Percentiles rank a stretch among this genome's conserved stretches.
Evolutionary conservation across 1,140 invertebrate species (phyloP).

Genomic region (Danaus plexippus): DNA sequence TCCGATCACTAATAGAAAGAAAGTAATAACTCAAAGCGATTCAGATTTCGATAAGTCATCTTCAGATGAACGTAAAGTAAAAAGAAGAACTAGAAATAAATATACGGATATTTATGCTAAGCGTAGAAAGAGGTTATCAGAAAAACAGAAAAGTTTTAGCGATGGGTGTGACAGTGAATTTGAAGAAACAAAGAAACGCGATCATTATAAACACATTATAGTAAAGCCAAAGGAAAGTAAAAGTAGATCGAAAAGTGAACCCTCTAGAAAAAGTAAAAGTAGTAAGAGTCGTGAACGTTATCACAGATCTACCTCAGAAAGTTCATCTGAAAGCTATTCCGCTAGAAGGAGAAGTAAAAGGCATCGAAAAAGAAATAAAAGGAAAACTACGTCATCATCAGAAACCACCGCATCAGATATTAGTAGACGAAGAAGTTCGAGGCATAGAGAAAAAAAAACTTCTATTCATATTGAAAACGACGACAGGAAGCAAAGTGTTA

Average conservation of each 20-base stretch:
- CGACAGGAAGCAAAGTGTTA: constrained; percentile 59
- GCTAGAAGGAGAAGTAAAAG: constrained; percentile 52
- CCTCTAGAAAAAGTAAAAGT: constrained; percentile 44
- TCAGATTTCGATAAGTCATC: constrained; percentile 41
- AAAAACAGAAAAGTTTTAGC: constrained; percentile 67
- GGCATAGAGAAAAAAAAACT: constrained; percentile 61
- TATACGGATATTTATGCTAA: constrained; percentile 35
- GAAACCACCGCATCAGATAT: constrained; percentile 53
- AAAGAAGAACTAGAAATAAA: constrained; percentile 38
- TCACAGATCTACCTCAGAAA: constrained; percentile 50
- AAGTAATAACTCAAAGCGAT: constrained; percentile 34
- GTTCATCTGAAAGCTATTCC: constrained; percentile 48
- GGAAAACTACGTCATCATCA: constrained; percentile 41
- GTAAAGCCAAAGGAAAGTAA: constrained; percentile 45
- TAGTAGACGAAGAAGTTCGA: constrained; percentile 49
- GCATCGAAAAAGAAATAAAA: constrained; percentile 50
- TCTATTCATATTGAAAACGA: constrained; percentile 65
- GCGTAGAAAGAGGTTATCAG: constrained; percentile 40
- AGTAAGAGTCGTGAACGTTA: constrained; percentile 41
- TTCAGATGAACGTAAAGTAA: constrained; percentile 36
- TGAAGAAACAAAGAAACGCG: constrained; percentile 36
- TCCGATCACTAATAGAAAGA: constrained; percentile 39
- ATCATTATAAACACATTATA: constrained; percentile 34
- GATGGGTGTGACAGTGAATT: constrained; percentile 66
- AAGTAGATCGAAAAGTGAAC: constrained; percentile 62